Evolutionary conservation across 1,140 invertebrate genomes (phyloP).

Genomic region (Elymnias hypermnestra): DNA sequence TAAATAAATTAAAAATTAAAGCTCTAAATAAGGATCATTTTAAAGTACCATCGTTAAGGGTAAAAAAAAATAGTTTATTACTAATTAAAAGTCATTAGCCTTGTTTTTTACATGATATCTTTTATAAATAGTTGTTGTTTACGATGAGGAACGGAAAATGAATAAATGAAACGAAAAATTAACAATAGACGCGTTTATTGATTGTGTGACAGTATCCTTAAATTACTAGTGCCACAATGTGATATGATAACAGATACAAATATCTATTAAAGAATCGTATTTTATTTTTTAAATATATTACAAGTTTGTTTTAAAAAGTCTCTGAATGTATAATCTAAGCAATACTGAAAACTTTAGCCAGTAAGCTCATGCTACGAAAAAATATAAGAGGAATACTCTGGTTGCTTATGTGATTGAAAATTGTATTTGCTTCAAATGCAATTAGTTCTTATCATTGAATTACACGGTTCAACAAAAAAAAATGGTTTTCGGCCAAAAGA

Average conservation of each 20-base stretch:
- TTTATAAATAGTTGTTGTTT: too few relatives aligned
- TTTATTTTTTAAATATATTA: conserved; percentile 32
- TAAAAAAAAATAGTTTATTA: too few relatives aligned
- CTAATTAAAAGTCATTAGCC: too few relatives aligned
- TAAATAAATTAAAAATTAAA: too few relatives aligned
- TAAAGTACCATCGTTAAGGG: too few relatives aligned
- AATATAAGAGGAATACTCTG: neutral
- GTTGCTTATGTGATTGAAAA: neutral
- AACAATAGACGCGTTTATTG: conserved; percentile 42
- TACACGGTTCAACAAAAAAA: too few relatives aligned
- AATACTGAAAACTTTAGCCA: neutral
- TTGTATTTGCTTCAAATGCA: neutral
- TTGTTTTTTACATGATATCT: too few relatives aligned
- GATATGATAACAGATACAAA: conserved; percentile 48
- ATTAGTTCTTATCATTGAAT: too few relatives aligned
- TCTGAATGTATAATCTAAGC: neutral
- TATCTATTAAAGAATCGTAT: conserved; percentile 46
- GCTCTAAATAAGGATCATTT: too few relatives aligned
- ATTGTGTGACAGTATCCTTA: conserved; percentile 48
- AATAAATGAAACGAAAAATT: conserved; percentile 21
- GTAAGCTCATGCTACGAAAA: neutral
- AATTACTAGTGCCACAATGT: conserved; percentile 51
- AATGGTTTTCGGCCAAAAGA: too few relatives aligned
- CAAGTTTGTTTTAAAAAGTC: conserved; percentile 10
- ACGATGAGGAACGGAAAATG: conserved; percentile 2